phyloP scores from a whole-genome alignment of 2,797 vertebrate species.

The Poeciliopsis turneri region DNA sequence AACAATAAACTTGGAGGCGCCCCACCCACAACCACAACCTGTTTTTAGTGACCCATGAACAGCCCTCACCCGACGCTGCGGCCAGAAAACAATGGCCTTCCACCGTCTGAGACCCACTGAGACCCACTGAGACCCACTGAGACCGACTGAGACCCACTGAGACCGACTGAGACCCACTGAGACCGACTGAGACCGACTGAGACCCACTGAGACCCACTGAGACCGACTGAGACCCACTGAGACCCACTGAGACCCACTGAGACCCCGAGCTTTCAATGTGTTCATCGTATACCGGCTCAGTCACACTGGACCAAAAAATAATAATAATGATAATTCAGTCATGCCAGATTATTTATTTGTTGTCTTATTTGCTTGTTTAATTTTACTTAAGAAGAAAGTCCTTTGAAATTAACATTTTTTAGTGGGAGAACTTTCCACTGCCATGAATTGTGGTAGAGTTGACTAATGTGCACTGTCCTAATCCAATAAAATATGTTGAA shows the following conservation, averaged over 20 bases:
- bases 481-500: too few relatives aligned
- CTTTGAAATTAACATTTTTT: not conserved
- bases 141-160: not conserved
- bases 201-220: too few relatives aligned
- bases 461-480: too few relatives aligned
- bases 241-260: not conserved
- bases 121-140: too few relatives aligned
- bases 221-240: not conserved
- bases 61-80: slow-evolving; percentile 52
- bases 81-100: slow-evolving; percentile 61
- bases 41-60: slow-evolving; percentile 45
- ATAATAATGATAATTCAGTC: too few relatives aligned
- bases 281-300: not conserved
- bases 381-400: too few relatives aligned
- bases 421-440: not conserved
- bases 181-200: too few relatives aligned
- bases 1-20: slow-evolving; percentile 88
- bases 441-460: too few relatives aligned
- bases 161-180: too few relatives aligned
- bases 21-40: slow-evolving; percentile 71
- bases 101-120: slow-evolving; percentile 7
- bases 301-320: not conserved
- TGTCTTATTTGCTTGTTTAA: too few relatives aligned
- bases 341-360: too few relatives aligned
- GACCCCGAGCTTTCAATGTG: not conserved